Conservation (phyloP, 2,113 vertebrate species). For the Pluvialis apricaria region DNA sequence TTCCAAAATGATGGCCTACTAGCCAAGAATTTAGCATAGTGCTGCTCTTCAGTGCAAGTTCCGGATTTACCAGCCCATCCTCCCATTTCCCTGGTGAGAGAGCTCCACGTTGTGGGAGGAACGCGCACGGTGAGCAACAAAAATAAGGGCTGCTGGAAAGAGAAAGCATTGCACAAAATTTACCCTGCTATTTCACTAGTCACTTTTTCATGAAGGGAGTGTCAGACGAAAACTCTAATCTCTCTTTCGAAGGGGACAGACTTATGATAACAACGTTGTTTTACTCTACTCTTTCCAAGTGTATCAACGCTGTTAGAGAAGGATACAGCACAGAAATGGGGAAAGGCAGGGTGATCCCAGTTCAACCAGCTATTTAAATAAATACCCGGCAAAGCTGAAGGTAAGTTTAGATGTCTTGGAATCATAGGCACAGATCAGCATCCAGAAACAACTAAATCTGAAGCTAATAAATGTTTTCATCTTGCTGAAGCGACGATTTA, state of each 20-base stretch:
- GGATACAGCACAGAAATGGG: background rate
- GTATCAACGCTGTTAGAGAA: background rate
- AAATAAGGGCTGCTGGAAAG: background rate
- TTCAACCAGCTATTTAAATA: background rate
- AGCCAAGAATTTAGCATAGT: background rate
- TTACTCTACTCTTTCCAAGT: background rate
- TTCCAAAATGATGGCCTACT: background rate
- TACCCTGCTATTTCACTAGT: background rate
- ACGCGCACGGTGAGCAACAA: background rate
- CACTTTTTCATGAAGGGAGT: background rate
- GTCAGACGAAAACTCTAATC: background rate
- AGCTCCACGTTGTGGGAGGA: slow-evolving; percentile 32
- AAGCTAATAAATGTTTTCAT: background rate
- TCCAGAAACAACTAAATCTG: background rate
- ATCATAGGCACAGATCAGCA: background rate
- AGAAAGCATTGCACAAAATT: background rate
- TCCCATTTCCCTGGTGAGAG: background rate
- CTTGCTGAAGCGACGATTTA: background rate
- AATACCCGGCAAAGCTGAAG: background rate
- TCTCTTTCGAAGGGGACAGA: background rate
- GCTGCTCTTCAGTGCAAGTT: background rate
- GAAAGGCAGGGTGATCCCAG: background rate
- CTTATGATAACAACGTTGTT: background rate
- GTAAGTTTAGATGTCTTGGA: background rate
- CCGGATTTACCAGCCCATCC: background rate